These are phyloP conservation scores for Plutomurus gul DNA, from an alignment of 1,140 invertebrate species.

Conservation along the genomic window DNA sequence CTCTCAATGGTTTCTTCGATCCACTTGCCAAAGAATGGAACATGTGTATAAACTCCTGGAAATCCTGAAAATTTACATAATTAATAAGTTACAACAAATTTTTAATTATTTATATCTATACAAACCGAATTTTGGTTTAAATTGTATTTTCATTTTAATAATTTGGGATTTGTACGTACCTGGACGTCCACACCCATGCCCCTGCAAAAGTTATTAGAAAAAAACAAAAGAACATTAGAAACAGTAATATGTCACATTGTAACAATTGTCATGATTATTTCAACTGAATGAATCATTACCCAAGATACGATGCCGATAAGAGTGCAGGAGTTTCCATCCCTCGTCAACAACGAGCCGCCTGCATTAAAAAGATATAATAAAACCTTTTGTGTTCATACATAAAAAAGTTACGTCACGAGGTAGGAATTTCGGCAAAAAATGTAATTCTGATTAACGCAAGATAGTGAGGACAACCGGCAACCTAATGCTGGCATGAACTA, in stretches of 20 bases:
- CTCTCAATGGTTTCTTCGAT: not conserved
- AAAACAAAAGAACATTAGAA: not conserved
- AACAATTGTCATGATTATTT: not conserved
- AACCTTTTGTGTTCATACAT: no score
- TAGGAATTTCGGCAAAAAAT: no score
- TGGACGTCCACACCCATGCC: not conserved
- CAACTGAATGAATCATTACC: not conserved
- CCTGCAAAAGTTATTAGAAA: no score
- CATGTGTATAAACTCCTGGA: not conserved
- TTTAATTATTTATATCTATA: no score
- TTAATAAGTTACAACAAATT: not conserved
- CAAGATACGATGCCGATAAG: not conserved
- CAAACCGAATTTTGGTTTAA: no score
- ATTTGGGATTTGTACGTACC: not conserved
- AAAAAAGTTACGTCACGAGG: no score
- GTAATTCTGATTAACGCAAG: no score
- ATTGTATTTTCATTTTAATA: not conserved
- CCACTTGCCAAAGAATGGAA: not conserved
- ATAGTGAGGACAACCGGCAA: no score
- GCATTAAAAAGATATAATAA: not conserved
- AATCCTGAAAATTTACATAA: not conserved
- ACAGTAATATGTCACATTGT: no score
- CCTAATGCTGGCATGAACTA: no score
- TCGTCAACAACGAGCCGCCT: not conserved
- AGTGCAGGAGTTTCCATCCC: not conserved